Evolutionary conservation across 2,888 invertebrate species (phyloP).

Genomic region (Oscheius sp.): DNA sequence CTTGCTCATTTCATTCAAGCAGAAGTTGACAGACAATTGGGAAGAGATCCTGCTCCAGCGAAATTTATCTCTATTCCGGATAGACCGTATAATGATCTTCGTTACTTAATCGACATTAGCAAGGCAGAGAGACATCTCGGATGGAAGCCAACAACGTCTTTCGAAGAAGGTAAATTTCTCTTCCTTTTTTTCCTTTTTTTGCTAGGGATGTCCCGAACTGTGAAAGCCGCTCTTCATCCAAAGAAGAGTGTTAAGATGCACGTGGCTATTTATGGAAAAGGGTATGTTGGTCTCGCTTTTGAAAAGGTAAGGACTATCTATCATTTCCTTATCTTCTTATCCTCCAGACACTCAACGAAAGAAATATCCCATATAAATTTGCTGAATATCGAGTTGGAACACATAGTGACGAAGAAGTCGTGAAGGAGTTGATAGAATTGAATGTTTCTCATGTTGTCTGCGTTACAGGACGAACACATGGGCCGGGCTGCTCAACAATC

Average conservation of each 20-base stretch:
- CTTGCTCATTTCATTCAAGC: constrained; percentile 62
- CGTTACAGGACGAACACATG: constrained; percentile 64
- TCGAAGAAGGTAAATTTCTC: constrained; percentile 55
- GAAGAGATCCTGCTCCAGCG: constrained; percentile 38
- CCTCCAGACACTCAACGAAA: constrained; percentile 41
- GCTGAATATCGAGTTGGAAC: constrained; percentile 60
- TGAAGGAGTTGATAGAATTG: constrained; percentile 55
- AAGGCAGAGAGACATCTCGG: constrained; percentile 61
- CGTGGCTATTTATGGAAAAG: constrained; percentile 64
- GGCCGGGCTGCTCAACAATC: constrained; percentile 55
- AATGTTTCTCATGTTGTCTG: constrained; percentile 68
- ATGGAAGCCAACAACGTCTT: constrained; percentile 63
- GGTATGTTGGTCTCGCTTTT: constrained; percentile 44
- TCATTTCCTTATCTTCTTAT: too few species aligned
- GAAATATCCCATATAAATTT: constrained; percentile 55
- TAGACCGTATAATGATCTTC: constrained; percentile 69
- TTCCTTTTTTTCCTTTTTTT: neutral
- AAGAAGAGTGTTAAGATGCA: constrained; percentile 57
- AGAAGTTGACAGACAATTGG: constrained; percentile 64
- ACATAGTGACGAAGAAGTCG: constrained; percentile 59
- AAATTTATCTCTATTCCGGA: constrained; percentile 64
- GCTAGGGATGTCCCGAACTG: constrained; percentile 60
- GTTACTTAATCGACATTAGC: constrained; percentile 65
- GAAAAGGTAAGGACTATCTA: constrained; percentile 9
- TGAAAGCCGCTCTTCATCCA: constrained; percentile 53